Evolutionary conservation across 2,113 vertebrate species (phyloP).

Genomic region (Actenoides hombroni): DNA sequence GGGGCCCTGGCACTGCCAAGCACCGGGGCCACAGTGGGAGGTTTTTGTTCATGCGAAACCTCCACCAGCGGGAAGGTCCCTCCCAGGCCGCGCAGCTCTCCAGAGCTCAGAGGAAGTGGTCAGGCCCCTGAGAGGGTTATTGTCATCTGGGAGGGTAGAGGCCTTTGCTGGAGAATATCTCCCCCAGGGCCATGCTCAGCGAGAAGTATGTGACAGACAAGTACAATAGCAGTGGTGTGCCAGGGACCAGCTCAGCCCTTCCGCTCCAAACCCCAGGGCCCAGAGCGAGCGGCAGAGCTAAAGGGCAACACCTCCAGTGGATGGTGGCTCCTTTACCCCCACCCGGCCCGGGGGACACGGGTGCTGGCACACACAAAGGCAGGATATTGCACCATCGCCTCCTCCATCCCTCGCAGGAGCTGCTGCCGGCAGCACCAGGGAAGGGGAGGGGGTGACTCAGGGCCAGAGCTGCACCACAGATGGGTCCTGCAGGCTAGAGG

Average conservation of each 20-base stretch:
- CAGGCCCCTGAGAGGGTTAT: neutral
- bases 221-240: neutral
- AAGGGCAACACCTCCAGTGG: neutral
- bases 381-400: constrained; percentile 2
- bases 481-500: rapidly evolving
- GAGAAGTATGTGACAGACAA: neutral
- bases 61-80: neutral
- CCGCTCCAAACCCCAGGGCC: neutral
- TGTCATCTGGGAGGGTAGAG: neutral
- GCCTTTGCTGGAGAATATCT: neutral
- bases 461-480: neutral
- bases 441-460: rapidly evolving
- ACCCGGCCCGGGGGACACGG: rapidly evolving
- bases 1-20: neutral
- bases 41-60: neutral
- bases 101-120: neutral
- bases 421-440: neutral
- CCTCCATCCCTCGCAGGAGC: neutral
- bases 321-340: neutral
- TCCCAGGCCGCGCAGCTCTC: neutral
- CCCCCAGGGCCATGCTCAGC: neutral
- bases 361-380: neutral
- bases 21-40: neutral
- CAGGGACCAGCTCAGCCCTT: neutral
- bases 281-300: rapidly evolving